Evolutionary conservation across 1,140 invertebrate genomes (phyloP), one percentile per base, ranked within the genome.

Genomic region (Orussus abietinus): DNA sequence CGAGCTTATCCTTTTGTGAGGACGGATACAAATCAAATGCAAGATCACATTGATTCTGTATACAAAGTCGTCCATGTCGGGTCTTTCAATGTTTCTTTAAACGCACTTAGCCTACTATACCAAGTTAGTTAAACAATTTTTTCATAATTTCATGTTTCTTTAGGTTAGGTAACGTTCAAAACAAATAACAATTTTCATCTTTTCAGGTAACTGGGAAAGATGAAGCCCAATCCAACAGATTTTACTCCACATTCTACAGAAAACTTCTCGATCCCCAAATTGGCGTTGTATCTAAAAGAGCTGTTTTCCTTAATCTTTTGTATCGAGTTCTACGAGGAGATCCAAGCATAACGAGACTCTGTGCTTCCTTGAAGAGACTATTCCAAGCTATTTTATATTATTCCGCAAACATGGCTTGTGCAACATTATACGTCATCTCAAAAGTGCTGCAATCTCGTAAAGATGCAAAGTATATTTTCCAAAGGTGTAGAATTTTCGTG

Each of bases 11-110:
- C 87, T 1, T 92, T 81, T 73, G 82, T 77, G 40, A 82, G 82
- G 59, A 56, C 74, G 31, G 77, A 77, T 42, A 75, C 71, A 25
- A 56, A 70, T 3, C 75, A 78, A 26, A 59, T 92, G 6, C 59
- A 75, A 1, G 75, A 83, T 22, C 87, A 94, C 57, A 74, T 90
- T 31, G 81, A 93, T 54, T 88, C 89, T 0, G 75, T 98, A 33
- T 96, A 95, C 66, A 84, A 87, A 57, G 74, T 98, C 12, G 89
- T 97, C 1, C 92, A 98, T 56, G 47, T 90, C 34, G 84, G 85
- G 0, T 79, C 82, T 38, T 87, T 94, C 46, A 87, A 85, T 53
- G 86, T 93, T 1, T 81, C 88, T 14, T 66, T 98, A 6, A 93
- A 94, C 60, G 90, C 92, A 0, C 66, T 98, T 0, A 84, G 82